Conservation (phyloP, 2,888 invertebrate genomes). For the Yponomeuta sedellus region DNA sequence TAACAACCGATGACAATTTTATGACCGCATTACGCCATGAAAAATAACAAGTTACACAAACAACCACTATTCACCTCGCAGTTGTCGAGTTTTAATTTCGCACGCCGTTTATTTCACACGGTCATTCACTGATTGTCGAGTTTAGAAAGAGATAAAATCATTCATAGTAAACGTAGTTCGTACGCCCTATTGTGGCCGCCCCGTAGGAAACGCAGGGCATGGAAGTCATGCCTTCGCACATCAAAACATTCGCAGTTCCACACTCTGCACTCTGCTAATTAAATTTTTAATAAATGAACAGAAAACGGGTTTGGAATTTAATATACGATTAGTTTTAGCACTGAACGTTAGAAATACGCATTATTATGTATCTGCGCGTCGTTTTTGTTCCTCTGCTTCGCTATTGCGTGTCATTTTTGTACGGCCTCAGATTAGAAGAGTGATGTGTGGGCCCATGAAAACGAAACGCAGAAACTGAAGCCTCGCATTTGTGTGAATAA, state of each 20-base stretch:
- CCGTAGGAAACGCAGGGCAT: constrained; percentile 72
- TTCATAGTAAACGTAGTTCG: constrained; percentile 75
- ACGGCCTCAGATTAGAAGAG: constrained; percentile 32
- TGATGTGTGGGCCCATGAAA: background rate
- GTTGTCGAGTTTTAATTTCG: constrained; percentile 53
- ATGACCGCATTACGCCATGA: constrained; percentile 49
- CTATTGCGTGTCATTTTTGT: constrained; percentile 75
- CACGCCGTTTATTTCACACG: constrained; percentile 67
- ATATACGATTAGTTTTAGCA: constrained; percentile 25
- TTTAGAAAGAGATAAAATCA: constrained; percentile 77
- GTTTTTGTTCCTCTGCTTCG: constrained; percentile 61
- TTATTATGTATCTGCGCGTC: constrained; percentile 56
- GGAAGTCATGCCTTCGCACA: constrained; percentile 70
- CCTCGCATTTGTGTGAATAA: background rate
- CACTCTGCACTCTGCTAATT: constrained; percentile 40
- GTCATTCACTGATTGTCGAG: constrained; percentile 73
- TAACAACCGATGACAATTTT: constrained; percentile 54
- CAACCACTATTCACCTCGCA: constrained; percentile 69
- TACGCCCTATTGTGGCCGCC: constrained; percentile 51
- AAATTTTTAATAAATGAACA: constrained; percentile 35
- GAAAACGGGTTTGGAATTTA: background rate
- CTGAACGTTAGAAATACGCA: constrained; percentile 23
- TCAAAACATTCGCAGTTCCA: constrained; percentile 64
- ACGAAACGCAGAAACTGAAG: background rate
- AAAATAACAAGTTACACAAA: constrained; percentile 65